Percentiles rank a stretch among this genome's conserved stretches.
phyloP scores from a whole-genome alignment of 2,113 vertebrate species.

The Peromyscus leucopus region DNA sequence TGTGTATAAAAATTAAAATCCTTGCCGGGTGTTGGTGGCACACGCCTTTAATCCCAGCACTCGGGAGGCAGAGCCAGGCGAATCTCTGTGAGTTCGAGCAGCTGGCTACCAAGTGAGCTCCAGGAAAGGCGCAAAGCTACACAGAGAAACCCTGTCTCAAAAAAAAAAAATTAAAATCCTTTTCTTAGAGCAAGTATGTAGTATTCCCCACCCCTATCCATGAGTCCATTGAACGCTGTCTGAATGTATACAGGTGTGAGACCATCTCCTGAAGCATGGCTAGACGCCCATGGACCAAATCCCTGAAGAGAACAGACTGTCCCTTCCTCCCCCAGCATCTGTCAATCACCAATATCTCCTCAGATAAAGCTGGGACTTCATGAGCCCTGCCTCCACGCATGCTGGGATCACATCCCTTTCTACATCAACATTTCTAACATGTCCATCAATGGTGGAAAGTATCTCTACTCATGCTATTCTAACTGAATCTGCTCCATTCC shows the following conservation, averaged over 20 bases:
- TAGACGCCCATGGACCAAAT: neutral
- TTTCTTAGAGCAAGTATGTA: neutral
- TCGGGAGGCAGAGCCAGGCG: too few relatives aligned
- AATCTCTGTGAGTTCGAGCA: too few relatives aligned
- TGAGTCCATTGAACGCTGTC: neutral
- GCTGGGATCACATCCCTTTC: neutral
- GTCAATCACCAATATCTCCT: neutral
- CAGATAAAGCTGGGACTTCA: neutral
- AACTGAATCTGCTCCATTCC: neutral
- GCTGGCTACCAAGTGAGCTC: too few relatives aligned
- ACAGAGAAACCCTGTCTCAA: too few relatives aligned
- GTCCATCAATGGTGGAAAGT: neutral
- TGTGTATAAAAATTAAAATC: neutral
- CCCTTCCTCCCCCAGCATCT: neutral
- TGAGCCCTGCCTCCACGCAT: neutral
- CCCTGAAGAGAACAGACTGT: neutral
- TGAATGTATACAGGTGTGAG: neutral
- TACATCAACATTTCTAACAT: neutral
- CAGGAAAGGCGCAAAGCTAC: too few relatives aligned
- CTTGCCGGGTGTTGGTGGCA: too few relatives aligned
- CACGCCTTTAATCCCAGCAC: too few relatives aligned
- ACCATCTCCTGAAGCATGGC: neutral
- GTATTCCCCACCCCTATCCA: neutral
- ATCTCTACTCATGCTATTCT: neutral
- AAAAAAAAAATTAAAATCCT: too few relatives aligned